A percentile compares a stretch with the other conserved stretches of the same genome.
Conservation (phyloP, 64 coral and sea anemone genomes). For the Actinia tenebrosa region DNA sequence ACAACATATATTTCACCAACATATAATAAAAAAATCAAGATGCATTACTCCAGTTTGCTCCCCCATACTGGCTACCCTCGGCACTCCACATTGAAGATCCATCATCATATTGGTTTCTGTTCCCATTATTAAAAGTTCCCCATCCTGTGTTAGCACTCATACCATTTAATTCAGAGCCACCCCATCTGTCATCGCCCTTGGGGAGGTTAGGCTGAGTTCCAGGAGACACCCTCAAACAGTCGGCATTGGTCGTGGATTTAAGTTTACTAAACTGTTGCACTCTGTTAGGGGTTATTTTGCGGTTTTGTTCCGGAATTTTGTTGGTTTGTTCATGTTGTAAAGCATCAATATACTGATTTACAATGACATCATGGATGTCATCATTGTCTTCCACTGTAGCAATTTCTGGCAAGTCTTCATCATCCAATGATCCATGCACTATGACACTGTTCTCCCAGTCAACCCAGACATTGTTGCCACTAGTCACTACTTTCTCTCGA, state of each 20-base stretch:
- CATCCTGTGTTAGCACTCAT: conserved; percentile 50
- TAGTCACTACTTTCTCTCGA: background rate
- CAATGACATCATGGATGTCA: conserved; percentile 73
- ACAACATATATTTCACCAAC: too few relatives aligned
- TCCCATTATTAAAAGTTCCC: conserved; percentile 34
- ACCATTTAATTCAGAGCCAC: conserved; percentile 46
- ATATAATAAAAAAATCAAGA: background rate
- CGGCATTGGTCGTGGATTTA: conserved; percentile 83
- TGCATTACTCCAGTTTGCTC: conserved; percentile 31
- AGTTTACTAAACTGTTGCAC: conserved; percentile 77
- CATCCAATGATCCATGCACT: conserved; percentile 29
- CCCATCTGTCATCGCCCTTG: conserved; percentile 71
- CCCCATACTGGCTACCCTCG: conserved; percentile 26
- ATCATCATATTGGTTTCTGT: conserved; percentile 71
- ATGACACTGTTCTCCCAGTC: conserved; percentile 77
- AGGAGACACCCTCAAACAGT: conserved; percentile 24
- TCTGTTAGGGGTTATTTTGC: conserved; percentile 57
- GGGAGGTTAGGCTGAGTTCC: conserved; percentile 68
- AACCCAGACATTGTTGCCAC: conserved; percentile 34
- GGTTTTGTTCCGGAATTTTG: background rate
- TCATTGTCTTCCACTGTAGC: conserved; percentile 76
- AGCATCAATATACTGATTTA: conserved; percentile 75
- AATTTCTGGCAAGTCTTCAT: conserved; percentile 64
- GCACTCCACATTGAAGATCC: conserved; percentile 46
- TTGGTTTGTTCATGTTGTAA: conserved; percentile 47